Percentiles rank a stretch among this genome's conserved stretches.
Conservation (phyloP, 1,140 invertebrate genomes). For the Neodiprion virginianus region DNA sequence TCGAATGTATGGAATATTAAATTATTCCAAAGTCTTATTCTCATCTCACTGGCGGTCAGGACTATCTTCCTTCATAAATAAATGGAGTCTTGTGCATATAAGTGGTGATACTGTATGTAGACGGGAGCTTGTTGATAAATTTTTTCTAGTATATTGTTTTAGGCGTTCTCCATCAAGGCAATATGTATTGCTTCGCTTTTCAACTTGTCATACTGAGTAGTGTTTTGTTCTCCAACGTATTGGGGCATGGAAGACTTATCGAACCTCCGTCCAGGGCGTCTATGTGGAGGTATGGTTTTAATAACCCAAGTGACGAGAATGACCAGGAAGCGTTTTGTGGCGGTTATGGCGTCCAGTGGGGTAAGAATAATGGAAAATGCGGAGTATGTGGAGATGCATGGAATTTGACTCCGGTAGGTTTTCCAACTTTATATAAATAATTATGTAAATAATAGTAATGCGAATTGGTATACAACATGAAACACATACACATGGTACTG, state of each 20-base stretch:
- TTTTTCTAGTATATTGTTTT: background rate
- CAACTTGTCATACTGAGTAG: conserved; percentile 18
- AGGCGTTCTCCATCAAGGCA: conserved; percentile 25
- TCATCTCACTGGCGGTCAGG: background rate
- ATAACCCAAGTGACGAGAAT: conserved; percentile 63
- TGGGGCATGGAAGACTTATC: conserved; percentile 77
- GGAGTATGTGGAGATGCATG: conserved; percentile 89
- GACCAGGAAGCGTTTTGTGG: background rate
- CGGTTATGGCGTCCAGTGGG: conserved; percentile 21
- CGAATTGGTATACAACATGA: too few relatives aligned
- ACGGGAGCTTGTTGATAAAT: too few relatives aligned
- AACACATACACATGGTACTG: too few relatives aligned
- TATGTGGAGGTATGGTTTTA: conserved; percentile 77
- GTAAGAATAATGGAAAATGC: conserved; percentile 78
- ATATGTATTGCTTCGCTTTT: conserved; percentile 20
- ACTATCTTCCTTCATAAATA: too few relatives aligned
- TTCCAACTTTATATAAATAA: too few relatives aligned
- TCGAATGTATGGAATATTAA: too few relatives aligned
- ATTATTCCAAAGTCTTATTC: conserved; percentile 22
- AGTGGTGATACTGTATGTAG: background rate
- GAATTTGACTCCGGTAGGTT: conserved; percentile 65
- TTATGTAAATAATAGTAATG: too few relatives aligned
- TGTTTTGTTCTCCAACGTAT: conserved; percentile 36
- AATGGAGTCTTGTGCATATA: too few relatives aligned
- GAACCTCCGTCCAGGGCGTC: conserved; percentile 87